Evolutionary conservation across 2,797 vertebrate species (phyloP), one percentile per base, ranked within the genome.

Genomic region (Sebastes trivittatus): DNA sequence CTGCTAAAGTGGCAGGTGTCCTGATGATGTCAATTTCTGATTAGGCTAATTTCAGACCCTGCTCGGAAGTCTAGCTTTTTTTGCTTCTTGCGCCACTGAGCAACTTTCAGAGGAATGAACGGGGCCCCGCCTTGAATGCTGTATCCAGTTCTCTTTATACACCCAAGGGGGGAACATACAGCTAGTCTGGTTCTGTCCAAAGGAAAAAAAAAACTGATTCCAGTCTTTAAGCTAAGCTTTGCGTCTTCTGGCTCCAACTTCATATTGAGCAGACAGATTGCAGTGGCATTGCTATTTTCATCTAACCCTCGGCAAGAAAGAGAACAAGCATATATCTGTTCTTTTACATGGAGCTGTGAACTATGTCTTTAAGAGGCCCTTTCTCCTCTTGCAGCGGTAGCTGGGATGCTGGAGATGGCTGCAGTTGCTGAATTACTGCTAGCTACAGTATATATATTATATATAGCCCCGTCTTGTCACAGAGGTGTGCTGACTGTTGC

Each of bases 401-500:
- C 59, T 64, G 22, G 62, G 75, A 86, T 79, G 69, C 75, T 70
- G 55, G 62, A 81, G 71, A 79, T 69, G 80, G 75, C 73, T 86
- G 77, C 72, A 80, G 72, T 77, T 55, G 63, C 74, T 72, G 75
- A 81, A 85, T 85, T 82, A 82, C 74, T 70, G 83, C 77, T 80
- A 72, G 60, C 66, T 59, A 59, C 36, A 76, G 69, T 87, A 65
- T 72, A 63, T 63, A 59, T 63, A 25, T 25, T 72, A 66, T 83
- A 92, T 91, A 90, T 85, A 90, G 82, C 72, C 76, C 34, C 5
- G 69, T 80, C 76, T 79, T 91, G 86, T 90, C 82, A 88, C 65
- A 77, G 85, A 92, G 78, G 89, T 88, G 87, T 87, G 88, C 86
- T 89, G 83, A 87, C 85, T 77, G 80, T 80, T 87, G 74, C 85